Conservation (phyloP, 2,888 invertebrate species). For the Eristalinus aeneus region DNA sequence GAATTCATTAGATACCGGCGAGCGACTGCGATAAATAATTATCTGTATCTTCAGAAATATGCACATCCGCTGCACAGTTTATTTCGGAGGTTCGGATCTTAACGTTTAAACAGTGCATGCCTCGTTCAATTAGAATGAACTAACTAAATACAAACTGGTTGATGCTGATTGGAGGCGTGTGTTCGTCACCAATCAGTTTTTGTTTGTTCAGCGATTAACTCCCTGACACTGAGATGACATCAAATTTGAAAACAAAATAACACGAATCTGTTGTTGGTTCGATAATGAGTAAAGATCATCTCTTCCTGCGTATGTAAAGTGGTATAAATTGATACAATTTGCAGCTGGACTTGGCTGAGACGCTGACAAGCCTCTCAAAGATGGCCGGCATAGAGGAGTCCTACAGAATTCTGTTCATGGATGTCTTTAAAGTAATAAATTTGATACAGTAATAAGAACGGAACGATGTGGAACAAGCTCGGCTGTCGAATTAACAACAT, state of each 20-base stretch:
- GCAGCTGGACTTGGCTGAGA: no score
- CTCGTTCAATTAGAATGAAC: background rate
- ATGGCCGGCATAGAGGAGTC: no score
- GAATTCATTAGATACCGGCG: conserved; percentile 13
- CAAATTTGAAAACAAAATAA: background rate
- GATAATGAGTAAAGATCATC: no score
- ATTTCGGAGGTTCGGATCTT: background rate
- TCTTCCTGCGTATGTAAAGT: no score
- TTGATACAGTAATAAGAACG: no score
- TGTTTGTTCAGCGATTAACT: background rate
- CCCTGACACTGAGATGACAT: background rate
- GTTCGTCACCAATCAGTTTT: background rate
- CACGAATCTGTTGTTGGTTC: no score
- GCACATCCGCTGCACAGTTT: background rate
- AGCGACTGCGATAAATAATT: background rate
- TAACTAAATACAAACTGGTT: background rate
- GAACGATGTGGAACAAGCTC: no score
- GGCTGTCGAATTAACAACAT: no score
- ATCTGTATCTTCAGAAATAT: background rate
- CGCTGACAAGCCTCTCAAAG: no score
- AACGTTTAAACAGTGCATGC: background rate
- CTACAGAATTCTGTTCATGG: no score
- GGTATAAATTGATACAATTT: no score
- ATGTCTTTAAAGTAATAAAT: no score
- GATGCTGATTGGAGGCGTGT: background rate